Conservation (phyloP, 2,113 vertebrate genomes). For the Aplodontia rufa region DNA sequence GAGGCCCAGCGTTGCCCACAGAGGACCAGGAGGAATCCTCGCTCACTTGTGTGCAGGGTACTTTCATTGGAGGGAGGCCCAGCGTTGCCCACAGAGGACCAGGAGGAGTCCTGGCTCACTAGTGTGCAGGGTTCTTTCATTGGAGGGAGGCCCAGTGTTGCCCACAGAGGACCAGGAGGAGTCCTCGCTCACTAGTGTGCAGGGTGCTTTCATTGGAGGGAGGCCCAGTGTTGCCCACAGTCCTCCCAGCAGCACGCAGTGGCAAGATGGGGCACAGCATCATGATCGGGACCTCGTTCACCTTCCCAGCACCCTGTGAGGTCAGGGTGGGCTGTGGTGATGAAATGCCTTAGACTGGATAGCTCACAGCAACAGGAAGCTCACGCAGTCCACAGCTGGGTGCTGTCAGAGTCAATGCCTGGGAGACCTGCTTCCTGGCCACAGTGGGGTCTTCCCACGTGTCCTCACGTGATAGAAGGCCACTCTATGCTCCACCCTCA, state of each 20-base stretch:
- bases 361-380: background rate
- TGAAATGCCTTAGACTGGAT: background rate
- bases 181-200: too few species aligned
- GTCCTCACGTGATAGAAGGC: background rate
- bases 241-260: background rate
- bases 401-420: background rate
- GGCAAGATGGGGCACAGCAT: too few species aligned
- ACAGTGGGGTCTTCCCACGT: background rate
- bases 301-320: background rate
- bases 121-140: too few species aligned
- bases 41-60: too few species aligned
- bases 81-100: too few species aligned
- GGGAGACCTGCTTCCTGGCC: background rate
- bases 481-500: background rate
- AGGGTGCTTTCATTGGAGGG: too few species aligned
- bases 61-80: too few species aligned
- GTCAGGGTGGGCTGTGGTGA: background rate
- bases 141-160: too few species aligned
- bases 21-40: too few species aligned
- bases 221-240: background rate
- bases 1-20: too few species aligned
- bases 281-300: rapidly evolving
- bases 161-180: too few species aligned
- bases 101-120: too few species aligned
- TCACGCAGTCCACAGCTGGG: background rate